Percentiles rank a stretch among this genome's conserved stretches.
Conservation (phyloP, 2,888 invertebrate genomes). For the Exocentrus adspersus region DNA sequence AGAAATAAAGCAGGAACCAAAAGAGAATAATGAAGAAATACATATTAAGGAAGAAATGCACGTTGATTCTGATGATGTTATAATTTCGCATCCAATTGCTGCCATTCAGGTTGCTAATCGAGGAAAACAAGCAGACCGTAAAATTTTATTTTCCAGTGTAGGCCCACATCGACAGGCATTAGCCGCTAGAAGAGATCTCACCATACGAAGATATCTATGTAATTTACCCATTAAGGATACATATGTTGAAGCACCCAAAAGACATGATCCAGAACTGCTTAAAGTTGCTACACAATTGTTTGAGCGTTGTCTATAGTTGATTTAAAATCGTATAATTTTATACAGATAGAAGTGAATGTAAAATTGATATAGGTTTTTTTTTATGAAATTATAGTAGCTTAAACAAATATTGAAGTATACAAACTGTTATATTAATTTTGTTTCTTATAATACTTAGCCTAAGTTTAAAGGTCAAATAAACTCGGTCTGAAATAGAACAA, state of each 20-base stretch:
- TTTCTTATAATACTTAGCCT: too few relatives aligned
- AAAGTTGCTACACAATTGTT: conserved; percentile 60
- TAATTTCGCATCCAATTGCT: conserved; percentile 66
- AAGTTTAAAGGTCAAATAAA: too few relatives aligned
- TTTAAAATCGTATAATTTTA: not conserved
- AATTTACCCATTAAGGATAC: conserved; percentile 73
- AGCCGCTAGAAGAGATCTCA: conserved; percentile 82
- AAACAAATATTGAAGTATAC: not conserved
- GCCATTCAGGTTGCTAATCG: conserved; percentile 72
- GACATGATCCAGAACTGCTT: conserved; percentile 60
- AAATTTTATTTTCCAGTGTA: conserved; percentile 73
- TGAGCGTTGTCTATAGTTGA: conserved; percentile 55
- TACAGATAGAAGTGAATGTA: too few relatives aligned
- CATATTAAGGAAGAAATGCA: conserved; percentile 20
- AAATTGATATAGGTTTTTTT: too few relatives aligned
- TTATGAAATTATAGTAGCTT: not conserved
- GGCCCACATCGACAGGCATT: conserved; percentile 81
- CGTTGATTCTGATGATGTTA: conserved; percentile 42
- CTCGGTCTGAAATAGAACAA: too few relatives aligned
- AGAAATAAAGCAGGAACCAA: conserved; percentile 40
- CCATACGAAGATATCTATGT: conserved; percentile 76
- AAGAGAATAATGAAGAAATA: conserved; percentile 24
- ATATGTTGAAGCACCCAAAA: conserved; percentile 60
- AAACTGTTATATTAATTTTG: too few relatives aligned
- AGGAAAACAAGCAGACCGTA: conserved; percentile 70